Percentiles rank a stretch among this genome's conserved stretches.
Evolutionary conservation across 2,113 vertebrate species (phyloP).

Genomic region (Dipodomys ordii): DNA sequence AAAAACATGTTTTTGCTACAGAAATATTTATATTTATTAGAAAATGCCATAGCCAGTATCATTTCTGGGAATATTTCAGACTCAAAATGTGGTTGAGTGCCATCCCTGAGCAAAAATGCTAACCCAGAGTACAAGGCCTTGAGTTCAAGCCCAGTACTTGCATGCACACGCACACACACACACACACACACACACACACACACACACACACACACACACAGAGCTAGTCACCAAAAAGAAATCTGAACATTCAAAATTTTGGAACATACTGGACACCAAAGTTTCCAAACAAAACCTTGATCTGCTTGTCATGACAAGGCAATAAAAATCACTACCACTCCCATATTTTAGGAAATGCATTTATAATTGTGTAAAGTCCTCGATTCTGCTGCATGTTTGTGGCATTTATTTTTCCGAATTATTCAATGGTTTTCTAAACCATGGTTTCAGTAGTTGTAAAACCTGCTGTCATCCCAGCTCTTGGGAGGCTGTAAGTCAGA

Average conservation of each 20-base stretch:
- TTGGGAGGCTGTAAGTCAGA: too few relatives aligned
- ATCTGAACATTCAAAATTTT: background rate
- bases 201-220: too few relatives aligned
- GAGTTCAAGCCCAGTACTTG: too few relatives aligned
- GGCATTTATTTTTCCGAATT: background rate
- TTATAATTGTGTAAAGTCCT: constrained; percentile 11
- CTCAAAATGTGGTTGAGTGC: background rate
- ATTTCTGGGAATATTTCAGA: too few relatives aligned
- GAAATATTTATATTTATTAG: constrained; percentile 11
- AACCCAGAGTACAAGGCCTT: too few relatives aligned
- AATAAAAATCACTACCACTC: background rate
- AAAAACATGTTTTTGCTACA: background rate
- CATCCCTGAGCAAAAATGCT: too few relatives aligned
- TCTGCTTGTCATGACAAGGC: background rate
- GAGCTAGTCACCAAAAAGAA: background rate
- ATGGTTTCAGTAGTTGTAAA: constrained; percentile 1
- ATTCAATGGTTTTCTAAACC: background rate
- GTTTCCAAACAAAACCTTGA: background rate
- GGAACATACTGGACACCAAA: background rate
- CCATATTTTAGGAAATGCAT: background rate
- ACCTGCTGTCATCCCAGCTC: too few relatives aligned
- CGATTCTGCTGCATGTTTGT: background rate
- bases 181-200: too few relatives aligned
- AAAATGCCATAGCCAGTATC: background rate
- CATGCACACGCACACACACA: too few relatives aligned